These are phyloP conservation scores for Mixornis gularis DNA, from an alignment of 2,113 vertebrate species.

Conservation along the genomic window DNA sequence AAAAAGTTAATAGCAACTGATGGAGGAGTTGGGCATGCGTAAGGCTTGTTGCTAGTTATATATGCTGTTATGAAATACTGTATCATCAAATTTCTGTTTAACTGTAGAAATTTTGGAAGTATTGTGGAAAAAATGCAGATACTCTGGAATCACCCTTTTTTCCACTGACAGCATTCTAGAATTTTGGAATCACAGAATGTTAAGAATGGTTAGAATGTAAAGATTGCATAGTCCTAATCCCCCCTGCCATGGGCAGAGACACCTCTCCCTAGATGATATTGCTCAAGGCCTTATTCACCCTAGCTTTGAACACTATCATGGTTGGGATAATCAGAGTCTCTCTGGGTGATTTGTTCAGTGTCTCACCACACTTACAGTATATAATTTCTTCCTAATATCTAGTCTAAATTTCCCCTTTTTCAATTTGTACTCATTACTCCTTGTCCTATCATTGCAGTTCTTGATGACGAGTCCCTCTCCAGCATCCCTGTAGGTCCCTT, in stretches of 20 bases:
- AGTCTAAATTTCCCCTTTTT: neutral
- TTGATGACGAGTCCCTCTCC: neutral
- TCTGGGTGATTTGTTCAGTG: neutral
- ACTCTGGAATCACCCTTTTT: neutral
- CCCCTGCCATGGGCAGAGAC: neutral
- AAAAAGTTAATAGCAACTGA: neutral
- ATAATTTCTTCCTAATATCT: neutral
- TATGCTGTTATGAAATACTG: neutral
- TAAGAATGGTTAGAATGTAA: neutral
- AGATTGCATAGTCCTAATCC: neutral
- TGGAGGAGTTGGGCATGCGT: neutral
- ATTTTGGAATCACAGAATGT: neutral
- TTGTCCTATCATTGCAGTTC: neutral
- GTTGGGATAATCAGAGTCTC: neutral
- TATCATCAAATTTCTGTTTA: neutral
- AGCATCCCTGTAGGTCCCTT: neutral
- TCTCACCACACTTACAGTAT: neutral
- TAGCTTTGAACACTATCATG: neutral
- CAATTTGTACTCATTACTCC: neutral
- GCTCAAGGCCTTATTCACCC: neutral
- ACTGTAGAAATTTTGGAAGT: neutral
- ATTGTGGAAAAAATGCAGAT: neutral
- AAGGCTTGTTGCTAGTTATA: neutral
- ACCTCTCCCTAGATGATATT: neutral
- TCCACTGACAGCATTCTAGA: neutral